Conservation (phyloP, 2,888 invertebrate species). For the Pharmacophagus antenor region DNA sequence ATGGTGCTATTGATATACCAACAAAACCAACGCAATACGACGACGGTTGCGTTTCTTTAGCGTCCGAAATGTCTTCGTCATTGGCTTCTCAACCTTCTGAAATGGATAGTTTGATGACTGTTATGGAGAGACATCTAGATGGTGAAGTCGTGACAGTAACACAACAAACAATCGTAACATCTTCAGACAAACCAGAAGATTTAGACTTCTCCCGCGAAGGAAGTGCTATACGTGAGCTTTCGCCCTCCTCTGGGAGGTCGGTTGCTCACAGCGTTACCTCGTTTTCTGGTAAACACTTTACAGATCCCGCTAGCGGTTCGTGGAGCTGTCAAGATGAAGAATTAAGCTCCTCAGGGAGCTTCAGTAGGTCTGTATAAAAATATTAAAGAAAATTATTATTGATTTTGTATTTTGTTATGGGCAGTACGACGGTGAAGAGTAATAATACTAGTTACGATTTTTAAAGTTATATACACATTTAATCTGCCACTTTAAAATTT, state of each 20-base stretch:
- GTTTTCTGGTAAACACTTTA: slow-evolving; percentile 76
- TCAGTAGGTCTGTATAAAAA: slow-evolving; percentile 60
- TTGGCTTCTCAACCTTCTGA: slow-evolving; percentile 77
- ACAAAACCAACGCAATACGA: slow-evolving; percentile 57
- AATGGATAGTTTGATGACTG: slow-evolving; percentile 74
- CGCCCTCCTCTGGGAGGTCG: slow-evolving; percentile 77
- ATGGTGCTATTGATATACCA: slow-evolving; percentile 74
- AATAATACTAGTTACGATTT: no score
- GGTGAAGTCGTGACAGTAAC: slow-evolving; percentile 73
- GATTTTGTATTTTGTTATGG: no score
- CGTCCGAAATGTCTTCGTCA: slow-evolving; percentile 77
- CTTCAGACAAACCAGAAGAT: slow-evolving; percentile 68
- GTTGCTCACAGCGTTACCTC: slow-evolving; percentile 71
- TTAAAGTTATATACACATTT: no score
- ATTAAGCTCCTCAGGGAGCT: slow-evolving; percentile 76
- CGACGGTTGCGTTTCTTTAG: slow-evolving; percentile 66
- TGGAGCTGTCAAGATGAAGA: slow-evolving; percentile 80
- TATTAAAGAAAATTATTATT: not conserved
- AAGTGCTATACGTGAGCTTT: slow-evolving; percentile 70
- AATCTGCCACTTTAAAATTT: no score
- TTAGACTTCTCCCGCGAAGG: slow-evolving; percentile 68
- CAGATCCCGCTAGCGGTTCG: slow-evolving; percentile 80
- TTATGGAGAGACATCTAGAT: slow-evolving; percentile 67
- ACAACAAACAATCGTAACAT: slow-evolving; percentile 58
- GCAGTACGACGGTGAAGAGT: no score